Base-by-base conservation (phyloP, 2,888 invertebrate genomes). In the Ophion ventricosus region DNA sequence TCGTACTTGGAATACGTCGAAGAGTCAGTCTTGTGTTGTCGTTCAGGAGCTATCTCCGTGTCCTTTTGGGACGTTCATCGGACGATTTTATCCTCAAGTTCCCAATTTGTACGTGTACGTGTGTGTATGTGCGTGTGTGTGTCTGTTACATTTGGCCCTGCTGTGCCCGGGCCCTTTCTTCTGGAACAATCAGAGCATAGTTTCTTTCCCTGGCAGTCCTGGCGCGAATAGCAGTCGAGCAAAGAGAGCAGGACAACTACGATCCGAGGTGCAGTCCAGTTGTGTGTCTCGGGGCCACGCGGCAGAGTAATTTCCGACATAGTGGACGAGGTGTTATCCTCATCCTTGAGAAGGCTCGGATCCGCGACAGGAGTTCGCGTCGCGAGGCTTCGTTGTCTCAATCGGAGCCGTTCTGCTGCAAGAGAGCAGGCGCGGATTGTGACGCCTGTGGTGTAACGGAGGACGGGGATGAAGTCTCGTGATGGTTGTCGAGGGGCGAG, bases 361-460 rank as follows among this genome's bases (percentile, higher is more conserved):
- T n/a, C 8, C 26, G 69, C 66, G 7, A 11, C 64, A 70, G 11
- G 56, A 14, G 72, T n/a, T 23, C 25, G 67, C 43, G 40, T 73
- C 57, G 23, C 23, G 25, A 61, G 14, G 29, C 67, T 70, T 79
- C 74, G 7, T 40, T n/a, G 25, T 43, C 59, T 91, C 96, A 97
- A 95, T 97, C 97, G 93, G 97, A 96, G 88, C 97, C 96, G 93
- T 97, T 97, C 93, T 97, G 97, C 90, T 96, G 96, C 81, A 96
- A 94, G 86, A 96, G 94, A 90, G 96, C 95, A 88, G 96, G 93
- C 82, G 95, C 94, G 73, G 95, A 95, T 93, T 94, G 95, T 88
- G 95, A 95, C 87, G 95, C 95, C 91, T 94, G 95, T 92, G 94
- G 94, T 81, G 95, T 93, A 86, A 89, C 75, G 70, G 90, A 86